Evolutionary conservation across 2,888 invertebrate genomes (phyloP).

Genomic region (Phortica okadai): DNA sequence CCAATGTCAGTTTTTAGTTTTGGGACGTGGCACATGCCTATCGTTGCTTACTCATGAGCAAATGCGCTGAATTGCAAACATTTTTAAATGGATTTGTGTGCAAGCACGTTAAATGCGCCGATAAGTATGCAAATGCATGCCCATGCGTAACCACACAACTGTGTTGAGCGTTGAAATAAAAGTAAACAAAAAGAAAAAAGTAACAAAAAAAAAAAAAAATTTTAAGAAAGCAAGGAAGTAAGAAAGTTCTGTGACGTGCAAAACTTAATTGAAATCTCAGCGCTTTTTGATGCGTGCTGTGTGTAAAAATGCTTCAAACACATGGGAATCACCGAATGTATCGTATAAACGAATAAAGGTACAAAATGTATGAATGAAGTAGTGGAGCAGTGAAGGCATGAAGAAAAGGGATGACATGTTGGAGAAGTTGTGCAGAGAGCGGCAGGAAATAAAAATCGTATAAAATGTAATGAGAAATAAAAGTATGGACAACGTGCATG

Average conservation of each 20-base stretch:
- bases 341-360: background rate
- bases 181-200: background rate
- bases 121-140: no score
- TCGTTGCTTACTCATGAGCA: no score
- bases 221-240: background rate
- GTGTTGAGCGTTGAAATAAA: no score
- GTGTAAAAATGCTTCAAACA: background rate
- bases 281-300: background rate
- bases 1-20: no score
- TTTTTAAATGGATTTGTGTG: no score
- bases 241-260: background rate
- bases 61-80: no score
- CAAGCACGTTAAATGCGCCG: no score
- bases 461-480: background rate
- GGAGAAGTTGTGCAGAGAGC: no score
- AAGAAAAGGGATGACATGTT: background rate
- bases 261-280: background rate
- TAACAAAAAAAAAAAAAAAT: slow-evolving; percentile 32
- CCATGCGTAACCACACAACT: no score
- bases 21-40: no score
- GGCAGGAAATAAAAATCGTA: background rate
- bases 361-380: no score
- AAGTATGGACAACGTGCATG: background rate
- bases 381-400: background rate
- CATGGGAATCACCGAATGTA: background rate